A percentile compares a stretch with the other conserved stretches of the same genome.
Evolutionary conservation across 2,797 vertebrate genomes (phyloP).

Genomic region (Ctenopoma kingsleyae): DNA sequence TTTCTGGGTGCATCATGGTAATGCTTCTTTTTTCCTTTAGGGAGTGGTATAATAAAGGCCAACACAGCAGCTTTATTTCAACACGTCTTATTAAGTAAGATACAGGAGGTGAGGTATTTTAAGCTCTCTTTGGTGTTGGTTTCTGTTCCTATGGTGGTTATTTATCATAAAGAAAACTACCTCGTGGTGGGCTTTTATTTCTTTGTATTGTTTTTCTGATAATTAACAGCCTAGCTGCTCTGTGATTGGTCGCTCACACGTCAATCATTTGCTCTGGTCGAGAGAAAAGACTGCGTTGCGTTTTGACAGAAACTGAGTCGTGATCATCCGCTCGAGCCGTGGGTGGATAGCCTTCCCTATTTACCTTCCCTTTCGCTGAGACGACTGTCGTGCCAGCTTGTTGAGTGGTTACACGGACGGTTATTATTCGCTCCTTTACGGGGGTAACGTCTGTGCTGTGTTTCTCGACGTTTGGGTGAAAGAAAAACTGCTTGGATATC

Average conservation of each 20-base stretch:
- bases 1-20: neutral
- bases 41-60: slow-evolving; percentile 58
- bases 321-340: slow-evolving; percentile 76
- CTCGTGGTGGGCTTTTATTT: neutral
- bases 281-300: slow-evolving; percentile 72
- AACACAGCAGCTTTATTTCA: neutral
- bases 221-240: neutral
- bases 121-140: neutral
- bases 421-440: neutral
- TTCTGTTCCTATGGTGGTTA: accelerated
- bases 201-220: slow-evolving; percentile 1
- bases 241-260: slow-evolving; percentile 66
- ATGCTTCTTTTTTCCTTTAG: slow-evolving; percentile 61
- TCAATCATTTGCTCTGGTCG: slow-evolving; percentile 58
- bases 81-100: neutral
- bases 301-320: slow-evolving; percentile 78
- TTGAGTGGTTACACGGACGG: slow-evolving; percentile 27
- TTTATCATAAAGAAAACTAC: neutral
- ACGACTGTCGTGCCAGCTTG: slow-evolving; percentile 44
- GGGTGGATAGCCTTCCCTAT: slow-evolving; percentile 71
- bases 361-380: slow-evolving; percentile 55
- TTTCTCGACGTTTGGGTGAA: slow-evolving; percentile 7
- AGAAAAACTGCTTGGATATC: slow-evolving; percentile 4
- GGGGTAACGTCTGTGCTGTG: slow-evolving; percentile 30
- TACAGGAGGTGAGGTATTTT: accelerated